phyloP scores from a whole-genome alignment of 2,888 invertebrate species.

The Agrilus cyanescens region DNA sequence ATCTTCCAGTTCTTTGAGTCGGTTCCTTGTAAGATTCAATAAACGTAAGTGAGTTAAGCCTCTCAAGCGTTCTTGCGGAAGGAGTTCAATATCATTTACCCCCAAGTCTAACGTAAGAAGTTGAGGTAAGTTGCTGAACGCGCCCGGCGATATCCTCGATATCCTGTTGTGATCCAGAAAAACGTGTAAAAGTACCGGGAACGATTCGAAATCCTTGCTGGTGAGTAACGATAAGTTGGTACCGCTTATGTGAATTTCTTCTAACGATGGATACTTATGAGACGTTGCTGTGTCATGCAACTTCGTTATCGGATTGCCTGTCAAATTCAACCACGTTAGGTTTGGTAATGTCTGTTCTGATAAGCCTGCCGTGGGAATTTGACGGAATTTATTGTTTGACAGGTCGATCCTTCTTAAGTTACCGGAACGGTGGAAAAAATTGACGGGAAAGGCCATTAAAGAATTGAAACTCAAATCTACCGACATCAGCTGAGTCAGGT shows the following conservation, averaged over 20 bases:
- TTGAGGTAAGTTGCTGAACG: conserved; percentile 65
- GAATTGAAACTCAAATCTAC: conserved; percentile 68
- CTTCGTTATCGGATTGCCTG: conserved; percentile 66
- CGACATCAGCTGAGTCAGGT: conserved; percentile 58
- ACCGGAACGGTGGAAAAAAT: conserved; percentile 65
- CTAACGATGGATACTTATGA: conserved; percentile 63
- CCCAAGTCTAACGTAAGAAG: conserved; percentile 70
- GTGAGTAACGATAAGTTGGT: conserved; percentile 75
- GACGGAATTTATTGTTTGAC: conserved; percentile 65
- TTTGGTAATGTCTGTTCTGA: conserved; percentile 63
- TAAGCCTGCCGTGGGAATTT: conserved; percentile 65
- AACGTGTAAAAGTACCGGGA: conserved; percentile 64
- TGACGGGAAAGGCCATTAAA: conserved; percentile 63
- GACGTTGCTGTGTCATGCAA: conserved; percentile 60
- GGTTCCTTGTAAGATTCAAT: conserved; percentile 75
- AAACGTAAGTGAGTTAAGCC: conserved; percentile 60
- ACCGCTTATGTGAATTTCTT: conserved; percentile 65
- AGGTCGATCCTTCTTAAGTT: conserved; percentile 64
- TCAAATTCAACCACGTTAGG: conserved; percentile 67
- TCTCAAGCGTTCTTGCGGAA: conserved; percentile 75
- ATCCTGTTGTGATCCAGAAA: conserved; percentile 63
- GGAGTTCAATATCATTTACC: conserved; percentile 67
- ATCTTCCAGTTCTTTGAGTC: conserved; percentile 67
- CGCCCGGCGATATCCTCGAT: conserved; percentile 70
- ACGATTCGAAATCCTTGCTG: conserved; percentile 75